A percentile compares a stretch with the other conserved stretches of the same genome.
Evolutionary conservation across 2,888 invertebrate species (phyloP).

Genomic region (Drosophila histrio): DNA sequence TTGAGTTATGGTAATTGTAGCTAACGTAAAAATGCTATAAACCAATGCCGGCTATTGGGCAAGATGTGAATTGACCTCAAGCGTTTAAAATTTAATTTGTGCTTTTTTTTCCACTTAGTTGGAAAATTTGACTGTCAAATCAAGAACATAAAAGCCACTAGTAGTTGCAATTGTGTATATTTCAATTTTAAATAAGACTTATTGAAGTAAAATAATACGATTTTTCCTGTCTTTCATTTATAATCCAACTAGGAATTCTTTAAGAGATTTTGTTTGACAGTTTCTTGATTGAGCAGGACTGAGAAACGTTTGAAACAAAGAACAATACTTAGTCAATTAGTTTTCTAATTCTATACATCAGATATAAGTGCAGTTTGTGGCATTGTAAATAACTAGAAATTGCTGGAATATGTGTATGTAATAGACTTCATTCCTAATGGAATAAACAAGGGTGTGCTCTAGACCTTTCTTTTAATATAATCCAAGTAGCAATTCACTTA

Average conservation of each 20-base stretch:
- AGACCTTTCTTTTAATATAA: background rate
- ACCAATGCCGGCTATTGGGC: background rate
- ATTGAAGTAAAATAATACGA: conserved; percentile 1
- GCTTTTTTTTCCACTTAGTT: background rate
- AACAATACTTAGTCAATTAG: background rate
- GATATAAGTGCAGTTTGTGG: background rate
- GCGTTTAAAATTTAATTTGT: background rate
- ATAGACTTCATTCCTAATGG: too few species aligned
- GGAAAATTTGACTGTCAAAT: conserved; percentile 2
- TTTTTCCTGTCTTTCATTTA: background rate
- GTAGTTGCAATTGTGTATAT: background rate
- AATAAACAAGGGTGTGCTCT: too few species aligned
- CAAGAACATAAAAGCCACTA: background rate
- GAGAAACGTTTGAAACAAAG: background rate
- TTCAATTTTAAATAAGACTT: background rate
- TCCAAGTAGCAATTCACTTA: background rate
- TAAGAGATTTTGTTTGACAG: background rate
- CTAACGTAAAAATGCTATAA: conserved; percentile 52
- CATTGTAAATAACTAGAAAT: background rate
- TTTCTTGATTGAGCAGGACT: background rate
- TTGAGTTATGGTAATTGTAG: conserved; percentile 58
- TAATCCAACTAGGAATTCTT: background rate
- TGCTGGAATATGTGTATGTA: conserved; percentile 1
- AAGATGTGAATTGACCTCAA: conserved; percentile 2
- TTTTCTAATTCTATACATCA: background rate